Evolutionary conservation across 2,797 vertebrate genomes (phyloP).

Genomic region (Tauraco hartlaubi): DNA sequence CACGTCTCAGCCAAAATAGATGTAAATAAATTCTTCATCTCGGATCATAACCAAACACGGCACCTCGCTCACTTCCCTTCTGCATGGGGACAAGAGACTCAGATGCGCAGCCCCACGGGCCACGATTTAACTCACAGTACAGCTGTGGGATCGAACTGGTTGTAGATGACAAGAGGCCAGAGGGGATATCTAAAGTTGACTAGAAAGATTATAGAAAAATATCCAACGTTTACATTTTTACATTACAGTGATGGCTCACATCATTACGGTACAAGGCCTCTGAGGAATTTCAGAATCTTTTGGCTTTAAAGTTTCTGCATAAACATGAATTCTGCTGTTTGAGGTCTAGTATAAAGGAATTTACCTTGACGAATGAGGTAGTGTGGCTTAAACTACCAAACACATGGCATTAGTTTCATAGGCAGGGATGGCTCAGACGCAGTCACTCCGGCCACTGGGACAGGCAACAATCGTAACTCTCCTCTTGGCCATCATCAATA

Average conservation of each 20-base stretch:
- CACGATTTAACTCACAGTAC: neutral
- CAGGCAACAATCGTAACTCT: neutral
- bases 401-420: neutral
- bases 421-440: neutral
- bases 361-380: neutral
- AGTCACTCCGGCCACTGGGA: neutral
- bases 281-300: neutral
- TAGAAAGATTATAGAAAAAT: neutral
- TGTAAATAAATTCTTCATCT: neutral
- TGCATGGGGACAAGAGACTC: accelerated
- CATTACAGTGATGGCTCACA: neutral
- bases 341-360: neutral
- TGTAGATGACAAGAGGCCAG: neutral
- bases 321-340: neutral
- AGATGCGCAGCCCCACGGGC: accelerated
- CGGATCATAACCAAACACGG: neutral
- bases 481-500: neutral
- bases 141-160: neutral
- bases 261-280: neutral
- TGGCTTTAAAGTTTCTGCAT: neutral
- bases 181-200: neutral
- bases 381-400: no score
- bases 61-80: accelerated
- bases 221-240: neutral
- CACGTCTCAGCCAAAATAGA: neutral